Conservation (phyloP, 2,888 invertebrate species). For the Cryptosula pallasiana region DNA sequence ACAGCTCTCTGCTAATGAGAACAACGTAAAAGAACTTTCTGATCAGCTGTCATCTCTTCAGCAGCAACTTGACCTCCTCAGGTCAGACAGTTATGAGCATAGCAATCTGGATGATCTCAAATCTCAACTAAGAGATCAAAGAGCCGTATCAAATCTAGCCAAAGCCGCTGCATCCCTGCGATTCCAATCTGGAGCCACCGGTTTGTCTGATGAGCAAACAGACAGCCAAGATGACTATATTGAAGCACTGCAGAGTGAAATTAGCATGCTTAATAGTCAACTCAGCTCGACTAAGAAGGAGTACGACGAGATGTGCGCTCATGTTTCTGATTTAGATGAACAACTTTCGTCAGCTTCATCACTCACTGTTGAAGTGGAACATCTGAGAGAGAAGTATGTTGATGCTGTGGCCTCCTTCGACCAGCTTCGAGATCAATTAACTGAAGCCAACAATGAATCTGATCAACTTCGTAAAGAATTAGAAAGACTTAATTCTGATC, state of each 20-base stretch:
- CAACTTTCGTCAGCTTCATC: not conserved
- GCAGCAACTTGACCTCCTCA: not conserved
- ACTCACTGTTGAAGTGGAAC: not conserved
- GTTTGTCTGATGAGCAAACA: not conserved
- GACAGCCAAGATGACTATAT: not conserved
- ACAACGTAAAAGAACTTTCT: not conserved
- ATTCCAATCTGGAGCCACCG: not conserved
- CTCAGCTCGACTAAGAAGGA: not conserved
- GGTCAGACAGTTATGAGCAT: not conserved
- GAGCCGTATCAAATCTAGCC: not conserved
- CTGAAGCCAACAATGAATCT: conserved; percentile 28
- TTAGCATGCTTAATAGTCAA: not conserved
- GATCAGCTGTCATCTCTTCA: not conserved
- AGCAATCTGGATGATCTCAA: not conserved
- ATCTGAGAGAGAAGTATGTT: not conserved
- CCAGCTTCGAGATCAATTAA: not conserved
- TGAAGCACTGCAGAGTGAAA: not conserved
- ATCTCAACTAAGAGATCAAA: not conserved
- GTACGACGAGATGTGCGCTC: not conserved
- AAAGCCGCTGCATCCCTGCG: not conserved
- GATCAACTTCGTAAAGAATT: conserved; percentile 31
- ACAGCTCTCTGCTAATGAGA: not conserved
- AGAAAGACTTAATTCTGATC: conserved; percentile 31
- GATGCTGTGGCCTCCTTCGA: not conserved
- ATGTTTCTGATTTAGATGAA: not conserved